phyloP scores from a whole-genome alignment of 2,797 vertebrate genomes.

The Gambelia wislizenii region DNA sequence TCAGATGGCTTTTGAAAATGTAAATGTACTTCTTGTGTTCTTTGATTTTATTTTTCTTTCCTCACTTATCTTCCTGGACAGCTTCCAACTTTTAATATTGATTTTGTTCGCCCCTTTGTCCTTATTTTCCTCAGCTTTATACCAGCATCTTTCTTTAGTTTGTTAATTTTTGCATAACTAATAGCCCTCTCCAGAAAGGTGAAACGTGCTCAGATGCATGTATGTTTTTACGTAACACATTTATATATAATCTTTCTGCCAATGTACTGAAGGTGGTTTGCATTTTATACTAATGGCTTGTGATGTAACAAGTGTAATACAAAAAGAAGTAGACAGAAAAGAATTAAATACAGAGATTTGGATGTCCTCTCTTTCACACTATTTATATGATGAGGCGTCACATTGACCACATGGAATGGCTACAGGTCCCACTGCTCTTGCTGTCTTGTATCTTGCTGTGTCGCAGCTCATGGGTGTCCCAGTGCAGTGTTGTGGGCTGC shows the following conservation, averaged over 20 bases:
- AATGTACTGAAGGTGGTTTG: neutral
- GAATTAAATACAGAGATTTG: neutral
- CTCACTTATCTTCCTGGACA: neutral
- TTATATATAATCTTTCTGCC: too few species aligned
- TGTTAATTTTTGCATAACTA: neutral
- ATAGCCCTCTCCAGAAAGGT: neutral
- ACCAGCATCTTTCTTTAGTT: neutral
- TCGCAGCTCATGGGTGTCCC: too few species aligned
- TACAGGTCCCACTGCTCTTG: neutral
- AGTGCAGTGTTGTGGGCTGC: neutral
- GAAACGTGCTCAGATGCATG: too few species aligned
- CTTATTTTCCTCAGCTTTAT: neutral
- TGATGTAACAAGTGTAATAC: neutral
- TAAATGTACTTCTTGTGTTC: too few species aligned
- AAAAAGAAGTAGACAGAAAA: neutral
- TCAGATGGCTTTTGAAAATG: too few species aligned
- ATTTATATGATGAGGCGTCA: neutral
- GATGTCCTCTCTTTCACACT: neutral
- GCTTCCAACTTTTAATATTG: neutral
- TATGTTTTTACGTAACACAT: neutral
- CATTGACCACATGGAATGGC: neutral
- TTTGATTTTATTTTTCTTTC: neutral
- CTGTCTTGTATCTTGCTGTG: neutral
- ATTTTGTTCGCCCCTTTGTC: neutral
- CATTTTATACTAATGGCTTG: neutral